Conservation (phyloP, 30 jellyfish, hydroid and myxozoan species). For the Aurelia aurita region DNA sequence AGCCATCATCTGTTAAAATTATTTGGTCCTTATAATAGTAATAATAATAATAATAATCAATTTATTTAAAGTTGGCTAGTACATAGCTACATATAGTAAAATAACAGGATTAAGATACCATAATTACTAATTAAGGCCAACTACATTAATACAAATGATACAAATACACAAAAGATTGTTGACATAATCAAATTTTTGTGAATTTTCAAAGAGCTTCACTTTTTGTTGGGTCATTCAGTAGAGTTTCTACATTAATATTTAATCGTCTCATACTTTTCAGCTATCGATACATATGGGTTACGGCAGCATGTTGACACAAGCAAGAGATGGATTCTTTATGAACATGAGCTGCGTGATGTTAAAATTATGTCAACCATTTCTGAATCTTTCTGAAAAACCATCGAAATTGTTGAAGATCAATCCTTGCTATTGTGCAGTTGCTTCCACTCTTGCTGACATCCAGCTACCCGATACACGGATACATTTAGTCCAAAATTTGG, state of each 20-base stretch:
- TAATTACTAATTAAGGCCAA: too few relatives aligned
- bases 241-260: not conserved
- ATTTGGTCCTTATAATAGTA: too few relatives aligned
- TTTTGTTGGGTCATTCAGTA: not conserved
- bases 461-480: constrained; percentile 61
- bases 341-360: constrained; percentile 79
- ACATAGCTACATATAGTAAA: too few relatives aligned
- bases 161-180: too few relatives aligned
- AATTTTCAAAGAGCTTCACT: not conserved
- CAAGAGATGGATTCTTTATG: constrained; percentile 88
- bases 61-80: too few relatives aligned
- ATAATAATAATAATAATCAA: too few relatives aligned
- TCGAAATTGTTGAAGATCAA: constrained; percentile 61
- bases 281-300: constrained; percentile 46
- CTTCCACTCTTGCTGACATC: constrained; percentile 59
- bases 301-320: constrained; percentile 66
- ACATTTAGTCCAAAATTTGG: constrained; percentile 75
- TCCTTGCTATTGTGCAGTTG: constrained; percentile 82
- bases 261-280: constrained; percentile 7
- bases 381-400: constrained; percentile 60
- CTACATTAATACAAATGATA: too few relatives aligned
- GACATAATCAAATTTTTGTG: too few relatives aligned
- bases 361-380: constrained; percentile 81
- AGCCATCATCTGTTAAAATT: too few relatives aligned
- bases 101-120: too few relatives aligned